Conservation (phyloP, 2,888 invertebrate species). For the Meiosimyza decipiens region DNA sequence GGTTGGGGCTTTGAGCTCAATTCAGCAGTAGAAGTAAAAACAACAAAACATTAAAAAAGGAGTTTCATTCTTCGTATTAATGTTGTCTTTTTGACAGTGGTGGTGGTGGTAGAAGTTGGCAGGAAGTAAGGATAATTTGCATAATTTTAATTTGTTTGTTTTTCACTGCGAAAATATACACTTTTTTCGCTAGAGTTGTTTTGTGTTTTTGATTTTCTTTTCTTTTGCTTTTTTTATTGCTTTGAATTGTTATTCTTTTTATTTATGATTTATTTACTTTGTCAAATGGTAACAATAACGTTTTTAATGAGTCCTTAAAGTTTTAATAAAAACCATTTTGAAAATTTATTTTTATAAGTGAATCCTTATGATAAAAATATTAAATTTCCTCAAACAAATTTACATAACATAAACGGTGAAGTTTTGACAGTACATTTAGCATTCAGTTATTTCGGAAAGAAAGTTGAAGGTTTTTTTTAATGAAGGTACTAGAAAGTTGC, state of each 20-base stretch:
- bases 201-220: constrained; percentile 2
- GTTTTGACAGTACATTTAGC: too few species aligned
- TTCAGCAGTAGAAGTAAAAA: background rate
- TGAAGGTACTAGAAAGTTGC: too few species aligned
- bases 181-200: constrained; percentile 20
- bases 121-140: constrained; percentile 52
- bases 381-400: background rate
- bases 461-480: too few species aligned
- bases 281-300: constrained; percentile 9
- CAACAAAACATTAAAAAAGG: background rate
- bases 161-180: constrained; percentile 46
- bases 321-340: too few species aligned
- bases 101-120: constrained; percentile 7
- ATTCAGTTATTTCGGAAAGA: too few species aligned
- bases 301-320: background rate
- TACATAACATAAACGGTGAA: too few species aligned
- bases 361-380: too few species aligned
- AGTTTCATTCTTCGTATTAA: background rate
- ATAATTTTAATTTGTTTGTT: constrained; percentile 62
- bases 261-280: constrained; percentile 8
- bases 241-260: constrained; percentile 22
- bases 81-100: constrained; percentile 7
- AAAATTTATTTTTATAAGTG: too few species aligned
- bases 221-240: constrained; percentile 32
- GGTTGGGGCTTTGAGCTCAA: background rate